Base-by-base conservation (phyloP, 2,797 vertebrate genomes). In the Pogonophryne albipinna region DNA sequence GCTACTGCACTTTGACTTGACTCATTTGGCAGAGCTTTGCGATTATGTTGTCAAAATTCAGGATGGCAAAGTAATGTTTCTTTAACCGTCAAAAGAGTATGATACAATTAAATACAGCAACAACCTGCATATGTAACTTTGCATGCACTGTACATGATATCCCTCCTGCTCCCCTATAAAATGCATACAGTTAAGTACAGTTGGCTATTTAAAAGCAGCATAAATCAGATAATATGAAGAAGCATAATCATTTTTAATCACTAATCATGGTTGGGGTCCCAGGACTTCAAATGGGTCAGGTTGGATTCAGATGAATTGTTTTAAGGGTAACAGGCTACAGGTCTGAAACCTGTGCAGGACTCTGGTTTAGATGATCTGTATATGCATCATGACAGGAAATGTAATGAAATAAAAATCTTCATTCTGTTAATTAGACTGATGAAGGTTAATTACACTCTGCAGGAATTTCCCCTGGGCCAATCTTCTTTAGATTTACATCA, bases 401-500 rank as follows among this genome's bases (percentile, higher is more conserved):
- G 27, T 27, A 27, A 27, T 27, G 27, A 27, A 27, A 27, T 27
- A 1, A 27, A 20, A 56, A 41, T 16, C 3, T 11, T 0, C 14
- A 10, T 20, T 59, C 31, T 60, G 31, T 67, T 74, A 66, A 77
- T 83, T 81, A 74, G 44, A 42, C 53, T 31, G 45, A 45, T 50
- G 44, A 11, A 20, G 45, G 41, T 17, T 71, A 66, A 76, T 67
- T 78, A 62, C 55, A 67, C 14, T 75, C 66, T 63, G 20, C 16
- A 65, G 23, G 27, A 72, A 47, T 69, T 70, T 76, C 75, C 70
- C 56, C 64, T 57, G 62, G 61, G 74, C 44, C 55, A 53, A 52
- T 79, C 57, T 62, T 34, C 60, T 79, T 66, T 79, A 65, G 62
- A 83, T 85, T 83, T 61, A 45, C 41, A 81, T 69, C 45, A 60